Percentiles rank a stretch among this genome's conserved stretches.
These are phyloP conservation scores for Nothocercus julius DNA, from an alignment of 2,113 vertebrate species.

Conservation along the genomic window DNA sequence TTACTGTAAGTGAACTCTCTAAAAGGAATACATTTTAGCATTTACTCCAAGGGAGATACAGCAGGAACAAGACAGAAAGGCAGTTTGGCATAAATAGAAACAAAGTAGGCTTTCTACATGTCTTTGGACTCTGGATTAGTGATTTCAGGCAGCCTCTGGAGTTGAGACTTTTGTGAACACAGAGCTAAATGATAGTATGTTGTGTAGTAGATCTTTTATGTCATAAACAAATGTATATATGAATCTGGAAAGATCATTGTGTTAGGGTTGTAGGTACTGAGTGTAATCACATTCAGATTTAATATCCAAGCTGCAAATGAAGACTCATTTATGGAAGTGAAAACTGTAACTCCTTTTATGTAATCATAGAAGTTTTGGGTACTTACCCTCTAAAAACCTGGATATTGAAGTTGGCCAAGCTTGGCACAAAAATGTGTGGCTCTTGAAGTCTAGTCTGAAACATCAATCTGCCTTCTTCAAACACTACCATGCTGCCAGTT, in stretches of 20 bases:
- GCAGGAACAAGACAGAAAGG: not conserved
- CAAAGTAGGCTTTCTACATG: not conserved
- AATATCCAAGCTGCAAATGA: not conserved
- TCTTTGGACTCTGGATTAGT: not conserved
- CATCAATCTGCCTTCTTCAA: not conserved
- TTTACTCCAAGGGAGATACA: not conserved
- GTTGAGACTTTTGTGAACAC: not conserved
- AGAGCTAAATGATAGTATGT: not conserved
- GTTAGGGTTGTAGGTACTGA: not conserved
- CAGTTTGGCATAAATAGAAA: not conserved
- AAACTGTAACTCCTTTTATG: not conserved
- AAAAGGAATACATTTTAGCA: not conserved
- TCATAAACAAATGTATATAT: not conserved
- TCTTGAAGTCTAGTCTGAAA: not conserved
- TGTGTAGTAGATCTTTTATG: not conserved
- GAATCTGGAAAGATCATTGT: not conserved
- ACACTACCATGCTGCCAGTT: not conserved
- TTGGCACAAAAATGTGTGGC: not conserved
- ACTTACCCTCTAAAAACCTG: not conserved
- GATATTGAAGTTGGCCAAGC: not conserved
- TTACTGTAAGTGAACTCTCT: not conserved
- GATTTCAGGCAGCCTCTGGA: not conserved
- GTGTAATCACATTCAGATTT: not conserved
- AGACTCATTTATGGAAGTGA: not conserved
- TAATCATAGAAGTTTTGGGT: not conserved